Conservation (phyloP, 2,797 vertebrate species). For the Prionace glauca region DNA sequence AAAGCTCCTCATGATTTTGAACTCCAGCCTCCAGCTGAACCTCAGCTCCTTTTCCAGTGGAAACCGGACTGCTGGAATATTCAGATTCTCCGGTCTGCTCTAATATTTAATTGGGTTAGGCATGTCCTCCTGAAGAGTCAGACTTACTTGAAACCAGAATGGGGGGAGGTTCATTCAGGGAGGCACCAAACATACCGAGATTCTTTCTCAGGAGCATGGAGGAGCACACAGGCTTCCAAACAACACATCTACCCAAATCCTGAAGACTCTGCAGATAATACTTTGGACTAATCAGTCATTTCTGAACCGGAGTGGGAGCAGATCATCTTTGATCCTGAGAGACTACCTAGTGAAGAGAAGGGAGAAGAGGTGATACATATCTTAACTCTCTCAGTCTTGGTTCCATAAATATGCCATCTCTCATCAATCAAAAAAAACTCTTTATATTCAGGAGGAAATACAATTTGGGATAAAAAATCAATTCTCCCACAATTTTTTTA, state of each 20-base stretch:
- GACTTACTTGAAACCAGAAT: not conserved
- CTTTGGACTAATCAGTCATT: not conserved
- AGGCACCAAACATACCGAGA: not conserved
- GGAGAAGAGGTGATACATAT: not conserved
- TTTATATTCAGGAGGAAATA: not conserved
- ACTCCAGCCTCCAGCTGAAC: not conserved
- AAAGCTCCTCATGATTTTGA: not conserved
- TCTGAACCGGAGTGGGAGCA: too few species aligned
- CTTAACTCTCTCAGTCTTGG: not conserved
- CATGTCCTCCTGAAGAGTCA: not conserved
- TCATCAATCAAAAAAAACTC: not conserved
- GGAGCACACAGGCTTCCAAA: not conserved
- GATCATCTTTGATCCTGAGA: too few species aligned
- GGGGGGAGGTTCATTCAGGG: not conserved
- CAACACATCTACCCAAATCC: too few species aligned
- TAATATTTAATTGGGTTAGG: not conserved
- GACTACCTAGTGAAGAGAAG: too few species aligned
- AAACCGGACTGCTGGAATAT: not conserved
- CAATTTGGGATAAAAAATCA: not conserved
- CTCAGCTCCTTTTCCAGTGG: not conserved
- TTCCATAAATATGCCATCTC: not conserved
- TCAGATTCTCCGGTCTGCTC: not conserved
- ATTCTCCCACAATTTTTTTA: not conserved
- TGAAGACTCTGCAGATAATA: not conserved
- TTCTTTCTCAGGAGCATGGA: too few species aligned